Evolutionary conservation across 2,888 invertebrate species (phyloP).

Genomic region (Hemicrepidius hirtus): DNA sequence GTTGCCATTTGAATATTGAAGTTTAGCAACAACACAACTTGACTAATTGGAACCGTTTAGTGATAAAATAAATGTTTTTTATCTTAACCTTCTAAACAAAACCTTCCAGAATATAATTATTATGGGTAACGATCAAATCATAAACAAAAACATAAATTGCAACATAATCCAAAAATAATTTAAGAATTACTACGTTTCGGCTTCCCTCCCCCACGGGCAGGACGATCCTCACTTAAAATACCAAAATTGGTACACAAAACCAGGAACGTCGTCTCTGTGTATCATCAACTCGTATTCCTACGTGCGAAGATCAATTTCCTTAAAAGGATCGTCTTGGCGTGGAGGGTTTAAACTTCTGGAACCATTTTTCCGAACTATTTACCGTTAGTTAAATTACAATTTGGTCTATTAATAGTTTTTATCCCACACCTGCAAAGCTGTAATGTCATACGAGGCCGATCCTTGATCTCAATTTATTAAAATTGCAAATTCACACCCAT

Average conservation of each 20-base stretch:
- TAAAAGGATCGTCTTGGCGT: conserved; percentile 10
- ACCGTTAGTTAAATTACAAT: conserved; percentile 12
- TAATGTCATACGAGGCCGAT: conserved; percentile 37
- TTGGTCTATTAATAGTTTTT: conserved; percentile 25
- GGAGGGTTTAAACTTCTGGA: neutral
- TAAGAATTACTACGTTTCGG: no score
- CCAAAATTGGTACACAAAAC: neutral
- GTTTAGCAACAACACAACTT: conserved; percentile 37
- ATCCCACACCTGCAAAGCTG: conserved; percentile 35
- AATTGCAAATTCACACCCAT: conserved; percentile 53
- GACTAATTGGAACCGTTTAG: conserved; percentile 28
- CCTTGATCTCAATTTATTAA: conserved; percentile 56
- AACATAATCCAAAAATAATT: no score
- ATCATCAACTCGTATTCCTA: neutral
- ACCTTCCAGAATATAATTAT: conserved; percentile 24
- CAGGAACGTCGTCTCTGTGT: neutral
- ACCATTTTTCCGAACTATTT: conserved; percentile 15
- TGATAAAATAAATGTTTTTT: conserved; percentile 27
- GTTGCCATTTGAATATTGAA: conserved; percentile 46
- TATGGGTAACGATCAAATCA: conserved; percentile 11
- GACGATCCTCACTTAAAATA: no score
- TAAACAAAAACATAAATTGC: neutral
- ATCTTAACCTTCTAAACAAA: conserved; percentile 12
- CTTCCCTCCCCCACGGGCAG: no score
- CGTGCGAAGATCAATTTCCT: neutral